Base-by-base conservation (phyloP, 2,113 vertebrate genomes). In the Paralichthys olivaceus region DNA sequence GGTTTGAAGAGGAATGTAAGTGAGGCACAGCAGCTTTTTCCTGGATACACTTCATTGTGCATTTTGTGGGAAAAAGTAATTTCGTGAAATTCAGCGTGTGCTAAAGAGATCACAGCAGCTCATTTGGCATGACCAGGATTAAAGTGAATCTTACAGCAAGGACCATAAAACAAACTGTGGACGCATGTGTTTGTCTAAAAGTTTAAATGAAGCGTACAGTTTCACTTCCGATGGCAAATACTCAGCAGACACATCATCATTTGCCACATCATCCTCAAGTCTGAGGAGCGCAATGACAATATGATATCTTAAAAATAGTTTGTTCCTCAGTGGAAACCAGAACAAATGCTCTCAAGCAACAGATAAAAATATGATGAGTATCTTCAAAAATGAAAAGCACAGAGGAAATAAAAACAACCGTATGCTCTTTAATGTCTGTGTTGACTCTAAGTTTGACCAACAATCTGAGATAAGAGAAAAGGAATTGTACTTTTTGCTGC, bases 191-290 rank as follows among this genome's bases (percentile, higher is more conserved):
- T 40, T 40, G 5, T 29, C 28, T 17, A 17, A 47, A 47, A 47
- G 17, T 2, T 47, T 7, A 53, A 15, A 53, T 5, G 19, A 53
- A 22, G 19, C 7, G 7, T 20, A n/a, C 20, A 53, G 20, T 19
- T 14, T 70, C 17, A 51, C 13, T 61, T 73, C 55, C 54, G 54
- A 73, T 74, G 56, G 76, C 29, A 60, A 32, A 51, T 17, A 57
- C 45, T 51, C 60, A 80, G 15, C 34, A 82, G 56, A 80, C 72
- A 73, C 62, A 63, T 72, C 66, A 54, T 57, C n/a, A 28, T 53
- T 55, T 74, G 34, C 57, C 63, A 69, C 7, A 40, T 40, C 37
- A 12, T 40, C 37, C 37, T 40, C 14, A 49, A 11, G 40, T 43
- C 45, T 49, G 45, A 49, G 17, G 15, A 49, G 45, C 20, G 49